Evolutionary conservation across 2,888 invertebrate genomes (phyloP).

Genomic region (Cepaea hortensis): DNA sequence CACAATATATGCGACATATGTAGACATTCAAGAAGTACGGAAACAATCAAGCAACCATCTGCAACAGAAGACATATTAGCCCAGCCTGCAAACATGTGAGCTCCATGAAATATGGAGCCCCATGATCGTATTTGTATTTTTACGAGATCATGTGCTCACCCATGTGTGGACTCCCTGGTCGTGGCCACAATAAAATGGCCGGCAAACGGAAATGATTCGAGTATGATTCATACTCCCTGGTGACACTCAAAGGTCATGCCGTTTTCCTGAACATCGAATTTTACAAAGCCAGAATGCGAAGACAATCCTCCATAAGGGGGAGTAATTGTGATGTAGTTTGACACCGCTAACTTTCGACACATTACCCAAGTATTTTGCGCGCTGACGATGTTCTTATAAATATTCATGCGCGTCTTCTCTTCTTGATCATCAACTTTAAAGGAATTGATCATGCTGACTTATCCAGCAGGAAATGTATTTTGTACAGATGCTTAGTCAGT

Average conservation of each 20-base stretch:
- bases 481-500: no score
- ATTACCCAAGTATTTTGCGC: conserved; percentile 19
- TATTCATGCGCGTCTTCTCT: conserved; percentile 22
- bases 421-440: no score
- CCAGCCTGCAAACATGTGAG: neutral
- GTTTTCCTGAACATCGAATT: conserved; percentile 28
- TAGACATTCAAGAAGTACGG: no score
- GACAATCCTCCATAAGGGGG: conserved; percentile 26
- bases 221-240: conserved; percentile 37
- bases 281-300: neutral
- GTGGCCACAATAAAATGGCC: conserved; percentile 10
- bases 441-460: no score
- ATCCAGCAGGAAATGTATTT: no score
- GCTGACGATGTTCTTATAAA: conserved; percentile 24
- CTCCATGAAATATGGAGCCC: neutral
- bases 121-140: neutral
- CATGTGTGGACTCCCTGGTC: conserved; percentile 22
- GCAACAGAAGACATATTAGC: conserved; percentile 1
- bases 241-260: conserved; percentile 8
- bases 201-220: conserved; percentile 14
- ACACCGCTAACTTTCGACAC: conserved; percentile 34
- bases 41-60: neutral
- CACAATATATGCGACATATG: neutral
- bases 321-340: conserved; percentile 33
- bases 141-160: neutral